These are phyloP conservation scores for Diogma glabrata DNA, from an alignment of 2,888 invertebrate genomes.

Conservation along the genomic window DNA sequence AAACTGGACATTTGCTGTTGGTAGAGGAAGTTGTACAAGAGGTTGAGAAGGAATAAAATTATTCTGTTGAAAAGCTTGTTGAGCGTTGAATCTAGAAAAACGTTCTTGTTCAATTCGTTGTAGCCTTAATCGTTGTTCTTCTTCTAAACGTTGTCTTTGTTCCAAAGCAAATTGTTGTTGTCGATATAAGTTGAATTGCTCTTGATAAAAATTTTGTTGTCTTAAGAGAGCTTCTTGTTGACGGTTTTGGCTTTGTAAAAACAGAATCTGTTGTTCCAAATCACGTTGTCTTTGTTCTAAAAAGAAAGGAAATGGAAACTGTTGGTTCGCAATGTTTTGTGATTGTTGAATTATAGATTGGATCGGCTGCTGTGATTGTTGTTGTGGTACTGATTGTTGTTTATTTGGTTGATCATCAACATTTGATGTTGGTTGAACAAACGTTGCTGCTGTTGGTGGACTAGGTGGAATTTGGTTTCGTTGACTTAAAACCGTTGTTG, in stretches of 20 bases:
- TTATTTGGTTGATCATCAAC: no score
- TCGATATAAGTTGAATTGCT: constrained; percentile 35
- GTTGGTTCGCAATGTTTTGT: not conserved
- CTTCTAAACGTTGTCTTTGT: constrained; percentile 25
- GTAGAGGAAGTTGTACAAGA: constrained; percentile 18
- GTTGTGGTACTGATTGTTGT: constrained; percentile 37
- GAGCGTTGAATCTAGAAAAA: no score
- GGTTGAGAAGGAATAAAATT: constrained; percentile 24
- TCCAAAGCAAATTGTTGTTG: constrained; percentile 21
- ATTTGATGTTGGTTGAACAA: constrained; percentile 24
- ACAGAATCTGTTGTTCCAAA: constrained; percentile 56
- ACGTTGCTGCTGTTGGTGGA: not conserved
- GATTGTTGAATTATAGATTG: not conserved
- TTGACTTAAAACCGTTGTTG: constrained; percentile 9
- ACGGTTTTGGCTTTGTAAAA: constrained; percentile 52
- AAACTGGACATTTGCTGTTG: constrained; percentile 30
- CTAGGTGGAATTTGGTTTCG: constrained; percentile 8
- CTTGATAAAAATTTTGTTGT: constrained; percentile 50
- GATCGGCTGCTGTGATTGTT: constrained; percentile 29
- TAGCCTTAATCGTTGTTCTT: constrained; percentile 30
- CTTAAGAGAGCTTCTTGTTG: constrained; percentile 57
- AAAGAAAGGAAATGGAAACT: constrained; percentile 22
- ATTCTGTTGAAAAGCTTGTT: constrained; percentile 26
- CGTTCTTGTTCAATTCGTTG: constrained; percentile 31
- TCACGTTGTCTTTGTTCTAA: constrained; percentile 55